Conservation (phyloP, 2,797 vertebrate genomes). For the Brachyrhaphis roseni region DNA sequence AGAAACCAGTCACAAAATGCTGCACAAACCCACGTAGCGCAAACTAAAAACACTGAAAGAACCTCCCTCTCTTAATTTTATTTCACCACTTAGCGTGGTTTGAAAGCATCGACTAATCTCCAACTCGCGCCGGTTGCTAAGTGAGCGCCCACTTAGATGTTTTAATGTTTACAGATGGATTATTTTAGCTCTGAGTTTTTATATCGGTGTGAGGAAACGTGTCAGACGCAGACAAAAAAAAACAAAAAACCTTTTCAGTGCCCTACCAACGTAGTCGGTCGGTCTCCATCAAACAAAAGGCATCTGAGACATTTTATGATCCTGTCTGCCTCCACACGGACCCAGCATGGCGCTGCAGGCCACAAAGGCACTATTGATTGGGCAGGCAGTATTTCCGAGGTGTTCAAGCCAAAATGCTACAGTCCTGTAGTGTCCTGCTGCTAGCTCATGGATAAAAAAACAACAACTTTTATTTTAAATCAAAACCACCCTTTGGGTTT, state of each 20-base stretch:
- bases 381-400: slow-evolving; percentile 50
- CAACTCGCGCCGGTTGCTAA: slow-evolving; percentile 17
- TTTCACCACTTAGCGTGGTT: slow-evolving; percentile 27
- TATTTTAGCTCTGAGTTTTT: slow-evolving; percentile 32
- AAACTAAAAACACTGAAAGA: slow-evolving; percentile 10
- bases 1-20: slow-evolving; percentile 25
- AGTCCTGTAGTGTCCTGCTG: slow-evolving; percentile 48
- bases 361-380: slow-evolving; percentile 70
- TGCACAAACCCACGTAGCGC: slow-evolving; percentile 23
- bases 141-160: slow-evolving; percentile 18
- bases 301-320: slow-evolving; percentile 55
- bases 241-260: slow-evolving; percentile 39
- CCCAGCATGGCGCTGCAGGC: slow-evolving; percentile 56
- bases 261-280: slow-evolving; percentile 24
- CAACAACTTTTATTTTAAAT: background rate
- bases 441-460: slow-evolving; percentile 37
- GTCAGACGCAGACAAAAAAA: slow-evolving; percentile 27
- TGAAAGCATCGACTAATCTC: slow-evolving; percentile 4
- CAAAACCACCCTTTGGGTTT: slow-evolving; percentile 18
- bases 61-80: slow-evolving; percentile 21
- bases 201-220: slow-evolving; percentile 19
- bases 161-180: slow-evolving; percentile 19
- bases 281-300: slow-evolving; percentile 43
- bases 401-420: slow-evolving; percentile 43
- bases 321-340: slow-evolving; percentile 53